Conservation (phyloP, 2,888 invertebrate species). For the Entomobrya proxima region DNA sequence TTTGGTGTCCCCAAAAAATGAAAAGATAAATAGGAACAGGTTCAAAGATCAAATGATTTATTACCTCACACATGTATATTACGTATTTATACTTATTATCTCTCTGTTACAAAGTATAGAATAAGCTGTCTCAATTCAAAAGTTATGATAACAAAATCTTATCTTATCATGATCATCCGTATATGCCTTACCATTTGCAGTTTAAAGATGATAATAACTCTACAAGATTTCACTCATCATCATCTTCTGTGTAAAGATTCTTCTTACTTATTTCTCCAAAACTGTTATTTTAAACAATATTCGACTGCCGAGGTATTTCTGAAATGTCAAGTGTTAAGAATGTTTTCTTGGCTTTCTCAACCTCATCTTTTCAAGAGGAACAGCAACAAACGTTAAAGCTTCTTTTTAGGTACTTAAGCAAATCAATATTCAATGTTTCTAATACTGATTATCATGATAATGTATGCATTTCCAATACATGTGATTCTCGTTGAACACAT, state of each 20-base stretch:
- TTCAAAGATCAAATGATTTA: slow-evolving; percentile 51
- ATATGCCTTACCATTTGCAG: neutral
- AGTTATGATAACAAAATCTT: slow-evolving; percentile 22
- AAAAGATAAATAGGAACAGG: slow-evolving; percentile 29
- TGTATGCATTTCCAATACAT: slow-evolving; percentile 5
- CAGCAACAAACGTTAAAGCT: neutral
- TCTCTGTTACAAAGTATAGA: too few relatives aligned
- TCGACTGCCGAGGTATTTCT: neutral
- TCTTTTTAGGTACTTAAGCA: neutral
- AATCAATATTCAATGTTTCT: neutral
- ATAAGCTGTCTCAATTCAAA: neutral
- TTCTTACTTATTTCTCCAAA: too few relatives aligned
- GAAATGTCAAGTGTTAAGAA: slow-evolving; percentile 4
- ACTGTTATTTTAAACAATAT: neutral
- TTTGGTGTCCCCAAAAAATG: slow-evolving; percentile 26
- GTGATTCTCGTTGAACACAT: neutral
- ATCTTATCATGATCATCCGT: slow-evolving; percentile 7
- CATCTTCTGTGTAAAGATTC: too few relatives aligned
- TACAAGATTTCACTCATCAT: neutral
- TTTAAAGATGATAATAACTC: neutral
- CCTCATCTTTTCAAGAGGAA: neutral
- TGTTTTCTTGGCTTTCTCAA: slow-evolving; percentile 8
- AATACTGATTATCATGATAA: slow-evolving; percentile 5
- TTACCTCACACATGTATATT: slow-evolving; percentile 34
- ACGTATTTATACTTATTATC: neutral